These are phyloP conservation scores for Eucera pruinosa DNA, from an alignment of 2,888 invertebrate species.

Conservation along the genomic window DNA sequence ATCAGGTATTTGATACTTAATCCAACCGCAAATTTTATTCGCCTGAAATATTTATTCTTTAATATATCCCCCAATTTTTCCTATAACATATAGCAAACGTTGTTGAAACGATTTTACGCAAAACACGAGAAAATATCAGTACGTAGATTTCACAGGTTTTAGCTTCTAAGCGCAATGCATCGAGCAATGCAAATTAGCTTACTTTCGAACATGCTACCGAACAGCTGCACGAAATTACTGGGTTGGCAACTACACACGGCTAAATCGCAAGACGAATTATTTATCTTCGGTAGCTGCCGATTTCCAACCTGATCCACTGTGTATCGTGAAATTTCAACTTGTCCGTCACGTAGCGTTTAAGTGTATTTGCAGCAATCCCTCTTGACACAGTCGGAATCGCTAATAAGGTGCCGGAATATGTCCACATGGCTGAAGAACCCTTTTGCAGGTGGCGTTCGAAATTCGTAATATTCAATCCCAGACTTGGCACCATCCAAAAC, in stretches of 20 bases:
- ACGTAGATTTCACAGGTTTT: neutral
- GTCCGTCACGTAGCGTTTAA: slow-evolving; percentile 33
- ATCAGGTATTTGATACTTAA: no score
- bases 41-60: no score
- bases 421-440: slow-evolving; percentile 5
- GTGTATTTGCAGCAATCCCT: slow-evolving; percentile 37
- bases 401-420: slow-evolving; percentile 55
- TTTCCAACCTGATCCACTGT: slow-evolving; percentile 7
- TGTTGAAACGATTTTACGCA: neutral
- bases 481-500: slow-evolving; percentile 9
- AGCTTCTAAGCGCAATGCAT: neutral
- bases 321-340: slow-evolving; percentile 32
- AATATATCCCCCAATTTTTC: no score
- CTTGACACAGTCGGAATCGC: slow-evolving; percentile 65
- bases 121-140: neutral
- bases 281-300: slow-evolving; percentile 36
- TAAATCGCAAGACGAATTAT: slow-evolving; percentile 37
- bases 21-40: no score
- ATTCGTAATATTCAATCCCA: slow-evolving; percentile 37
- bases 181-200: slow-evolving; percentile 12
- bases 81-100: no score
- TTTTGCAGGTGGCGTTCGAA: slow-evolving; percentile 23
- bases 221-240: neutral
- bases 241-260: neutral
- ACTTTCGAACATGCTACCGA: slow-evolving; percentile 9